These are phyloP conservation scores for Drosophila pseudotalamancana DNA, from an alignment of 2,888 invertebrate species.

Conservation along the genomic window DNA sequence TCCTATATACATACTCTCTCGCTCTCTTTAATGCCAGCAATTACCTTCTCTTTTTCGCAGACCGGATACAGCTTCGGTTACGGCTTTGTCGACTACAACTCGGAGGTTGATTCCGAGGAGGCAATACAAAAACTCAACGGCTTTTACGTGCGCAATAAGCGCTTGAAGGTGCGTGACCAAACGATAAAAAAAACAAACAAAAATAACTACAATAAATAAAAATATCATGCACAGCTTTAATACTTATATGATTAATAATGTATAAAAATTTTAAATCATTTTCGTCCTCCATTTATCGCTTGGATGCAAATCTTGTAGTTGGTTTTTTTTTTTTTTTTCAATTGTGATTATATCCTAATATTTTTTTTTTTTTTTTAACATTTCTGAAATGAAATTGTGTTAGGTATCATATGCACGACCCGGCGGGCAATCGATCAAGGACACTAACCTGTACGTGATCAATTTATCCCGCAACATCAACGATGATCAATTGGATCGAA, in stretches of 20 bases:
- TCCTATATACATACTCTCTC: not conserved
- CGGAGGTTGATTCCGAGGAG: conserved; percentile 92
- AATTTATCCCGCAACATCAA: conserved; percentile 94
- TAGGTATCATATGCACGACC: conserved; percentile 96
- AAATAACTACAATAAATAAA: not conserved
- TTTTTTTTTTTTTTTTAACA: not conserved
- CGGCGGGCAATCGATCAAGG: conserved; percentile 95
- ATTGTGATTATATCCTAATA: no score
- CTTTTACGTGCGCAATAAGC: conserved; percentile 94
- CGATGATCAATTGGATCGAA: conserved; percentile 92
- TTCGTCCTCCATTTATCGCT: no score
- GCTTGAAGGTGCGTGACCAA: conserved; percentile 89
- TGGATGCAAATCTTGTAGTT: not conserved
- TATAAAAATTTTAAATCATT: no score
- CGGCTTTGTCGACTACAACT: conserved; percentile 96
- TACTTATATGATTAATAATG: no score
- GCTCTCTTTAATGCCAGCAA: not conserved
- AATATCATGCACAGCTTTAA: not conserved
- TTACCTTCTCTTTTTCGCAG: conserved; percentile 81
- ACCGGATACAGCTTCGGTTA: conserved; percentile 98
- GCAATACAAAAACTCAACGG: conserved; percentile 96
- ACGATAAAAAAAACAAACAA: not conserved
- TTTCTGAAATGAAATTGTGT: not conserved
- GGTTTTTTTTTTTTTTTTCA: not conserved
- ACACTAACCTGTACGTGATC: conserved; percentile 96